These are phyloP conservation scores for Montipora capricornis DNA, from an alignment of 64 coral and sea anemone genomes.

Conservation along the genomic window DNA sequence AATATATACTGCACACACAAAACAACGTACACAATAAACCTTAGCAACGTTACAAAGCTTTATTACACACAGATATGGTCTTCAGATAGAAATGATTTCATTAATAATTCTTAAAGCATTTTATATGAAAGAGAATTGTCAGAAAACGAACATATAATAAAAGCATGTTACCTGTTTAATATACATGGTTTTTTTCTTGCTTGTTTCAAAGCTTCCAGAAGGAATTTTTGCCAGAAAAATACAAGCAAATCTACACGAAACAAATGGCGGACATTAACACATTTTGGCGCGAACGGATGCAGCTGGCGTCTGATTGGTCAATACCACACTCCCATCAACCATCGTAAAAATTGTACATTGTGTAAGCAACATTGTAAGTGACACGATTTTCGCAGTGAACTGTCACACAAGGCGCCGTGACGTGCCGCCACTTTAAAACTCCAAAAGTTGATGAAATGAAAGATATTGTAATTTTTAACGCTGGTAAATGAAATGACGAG, in stretches of 20 bases:
- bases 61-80: too few species aligned
- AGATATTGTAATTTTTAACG: too few species aligned
- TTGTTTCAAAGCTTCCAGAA: constrained; percentile 15
- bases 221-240: constrained; percentile 9
- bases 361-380: too few species aligned
- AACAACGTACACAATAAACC: too few species aligned
- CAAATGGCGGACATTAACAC: not conserved
- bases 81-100: not conserved
- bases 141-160: not conserved
- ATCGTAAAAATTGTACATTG: not conserved
- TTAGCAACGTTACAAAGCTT: too few species aligned
- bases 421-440: too few species aligned
- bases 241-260: not conserved
- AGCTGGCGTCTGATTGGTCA: constrained; percentile 57
- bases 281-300: constrained; percentile 85
- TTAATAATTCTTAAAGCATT: not conserved
- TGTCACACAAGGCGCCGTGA: too few species aligned
- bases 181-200: constrained; percentile 3
- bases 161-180: constrained; percentile 36
- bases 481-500: too few species aligned
- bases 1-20: not conserved
- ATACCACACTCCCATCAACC: constrained; percentile 4
- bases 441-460: too few species aligned
- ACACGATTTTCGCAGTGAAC: too few species aligned
- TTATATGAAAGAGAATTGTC: not conserved